These are phyloP conservation scores for Microplitis deprimator DNA, from an alignment of 2,888 invertebrate genomes.

Conservation along the genomic window DNA sequence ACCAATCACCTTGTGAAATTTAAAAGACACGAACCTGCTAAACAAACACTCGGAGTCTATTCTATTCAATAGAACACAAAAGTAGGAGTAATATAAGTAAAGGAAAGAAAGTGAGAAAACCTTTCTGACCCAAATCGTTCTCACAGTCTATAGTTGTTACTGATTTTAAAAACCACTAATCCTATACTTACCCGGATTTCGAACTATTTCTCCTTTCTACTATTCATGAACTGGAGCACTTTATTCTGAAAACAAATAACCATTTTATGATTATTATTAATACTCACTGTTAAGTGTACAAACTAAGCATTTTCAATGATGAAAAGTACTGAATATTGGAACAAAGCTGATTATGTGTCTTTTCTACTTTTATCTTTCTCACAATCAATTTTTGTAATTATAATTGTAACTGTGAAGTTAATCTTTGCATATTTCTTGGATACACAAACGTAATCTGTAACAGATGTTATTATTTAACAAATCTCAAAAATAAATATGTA, in stretches of 20 bases:
- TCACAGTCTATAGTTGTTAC: not conserved
- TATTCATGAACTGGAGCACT: slow-evolving; percentile 1
- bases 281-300: not conserved
- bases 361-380: not conserved
- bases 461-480: not conserved
- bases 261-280: not conserved
- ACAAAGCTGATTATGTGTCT: not conserved
- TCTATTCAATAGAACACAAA: slow-evolving; percentile 13
- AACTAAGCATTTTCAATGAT: not conserved
- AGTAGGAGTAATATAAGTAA: no score
- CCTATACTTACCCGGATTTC: not conserved
- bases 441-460: not conserved
- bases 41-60: slow-evolving; percentile 45
- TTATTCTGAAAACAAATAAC: not conserved
- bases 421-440: not conserved
- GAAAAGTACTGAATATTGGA: not conserved
- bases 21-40: slow-evolving; percentile 45
- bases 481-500: not conserved
- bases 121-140: slow-evolving; percentile 1
- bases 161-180: not conserved
- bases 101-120: slow-evolving; percentile 11
- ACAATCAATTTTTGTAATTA: not conserved
- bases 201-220: not conserved
- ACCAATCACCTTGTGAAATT: slow-evolving; percentile 43
- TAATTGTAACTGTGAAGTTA: not conserved